A percentile compares a stretch with the other conserved stretches of the same genome.
Evolutionary conservation across 2,888 invertebrate genomes (phyloP).

Genomic region (Pyralis farinalis): DNA sequence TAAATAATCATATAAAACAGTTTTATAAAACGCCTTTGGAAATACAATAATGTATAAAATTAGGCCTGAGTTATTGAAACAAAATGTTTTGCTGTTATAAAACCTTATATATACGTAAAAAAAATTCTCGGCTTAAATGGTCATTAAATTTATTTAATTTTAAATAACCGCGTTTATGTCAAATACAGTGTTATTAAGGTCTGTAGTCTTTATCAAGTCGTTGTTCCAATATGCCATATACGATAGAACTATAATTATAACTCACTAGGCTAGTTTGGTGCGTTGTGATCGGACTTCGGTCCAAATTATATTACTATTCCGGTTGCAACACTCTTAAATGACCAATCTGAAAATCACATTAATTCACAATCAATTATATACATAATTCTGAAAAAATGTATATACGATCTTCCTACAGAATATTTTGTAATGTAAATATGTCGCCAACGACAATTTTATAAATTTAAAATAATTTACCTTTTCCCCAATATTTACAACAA

Average conservation of each 20-base stretch:
- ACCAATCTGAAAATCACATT: slow-evolving; percentile 74
- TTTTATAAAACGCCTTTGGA: slow-evolving; percentile 38
- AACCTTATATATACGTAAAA: slow-evolving; percentile 56
- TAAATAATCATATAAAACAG: slow-evolving; percentile 37
- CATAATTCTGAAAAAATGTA: not conserved
- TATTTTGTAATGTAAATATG: not conserved
- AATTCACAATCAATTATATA: slow-evolving; percentile 19
- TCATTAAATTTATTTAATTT: slow-evolving; percentile 27
- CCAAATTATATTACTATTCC: slow-evolving; percentile 65
- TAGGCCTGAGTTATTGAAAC: slow-evolving; percentile 70
- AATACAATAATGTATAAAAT: slow-evolving; percentile 53
- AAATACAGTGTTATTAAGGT: slow-evolving; percentile 27
- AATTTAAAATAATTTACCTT: slow-evolving; percentile 1
- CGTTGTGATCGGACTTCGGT: slow-evolving; percentile 36
- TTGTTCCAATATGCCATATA: slow-evolving; percentile 60
- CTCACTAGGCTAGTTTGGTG: slow-evolving; percentile 36
- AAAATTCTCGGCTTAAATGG: slow-evolving; percentile 39
- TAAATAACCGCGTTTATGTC: slow-evolving; percentile 28
- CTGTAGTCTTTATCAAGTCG: slow-evolving; percentile 67
- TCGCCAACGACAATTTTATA: not conserved
- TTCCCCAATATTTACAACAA: slow-evolving; percentile 15
- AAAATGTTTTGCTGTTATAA: slow-evolving; percentile 75
- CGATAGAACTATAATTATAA: slow-evolving; percentile 33
- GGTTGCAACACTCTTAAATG: slow-evolving; percentile 76
- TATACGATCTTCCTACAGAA: not conserved